Base-by-base conservation (phyloP, 2,113 vertebrate genomes). In the Bostrychus sinensis region DNA sequence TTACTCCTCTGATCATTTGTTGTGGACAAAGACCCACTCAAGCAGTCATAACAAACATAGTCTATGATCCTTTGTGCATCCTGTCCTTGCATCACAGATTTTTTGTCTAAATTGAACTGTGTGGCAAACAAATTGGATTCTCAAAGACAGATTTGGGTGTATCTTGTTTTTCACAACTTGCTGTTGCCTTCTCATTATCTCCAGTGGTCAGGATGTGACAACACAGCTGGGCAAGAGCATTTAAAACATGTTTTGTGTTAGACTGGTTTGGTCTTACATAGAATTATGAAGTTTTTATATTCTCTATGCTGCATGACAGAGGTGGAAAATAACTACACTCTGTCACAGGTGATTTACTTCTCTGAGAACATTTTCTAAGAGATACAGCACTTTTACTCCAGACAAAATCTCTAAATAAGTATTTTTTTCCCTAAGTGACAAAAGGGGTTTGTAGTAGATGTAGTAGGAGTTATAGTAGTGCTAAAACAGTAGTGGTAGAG, bases 111-210 rank as follows among this genome's bases (percentile, higher is more conserved):
- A 56, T 19, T 16, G 9, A 19, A 51, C 11, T 16, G 20, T 50
- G 10, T 12, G 11, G n/a, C n/a, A 56, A 51, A 46, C 30, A 67
- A 30, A 23, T 32, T 13, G 41, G 30, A 7, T 37, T 16, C 1
- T 12, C 25, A 38, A 26, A 34, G 57, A 62, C 74, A 82, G 63
- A 78, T 55, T 11, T 55, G 53, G 53, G 53, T 30, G 30, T 36
- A 36, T 13, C 53, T 36, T 75, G 63, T 70, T 72, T 71, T 78
- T 51, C 39, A 38, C 53, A 78, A 57, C 17, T 53, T 39, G 37
- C 50, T 62, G 14, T 45, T 56, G 60, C 56, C 60, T 68, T 71
- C 50, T 76, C 39, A 75, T 69, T 72, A 62, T 77, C 62, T 74
- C 12, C 7, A 67, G 41, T 63, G 74, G 62, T 71, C 57, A 71